Evolutionary conservation across 2,797 vertebrate genomes (phyloP).

Genomic region (Ciconia nigra): DNA sequence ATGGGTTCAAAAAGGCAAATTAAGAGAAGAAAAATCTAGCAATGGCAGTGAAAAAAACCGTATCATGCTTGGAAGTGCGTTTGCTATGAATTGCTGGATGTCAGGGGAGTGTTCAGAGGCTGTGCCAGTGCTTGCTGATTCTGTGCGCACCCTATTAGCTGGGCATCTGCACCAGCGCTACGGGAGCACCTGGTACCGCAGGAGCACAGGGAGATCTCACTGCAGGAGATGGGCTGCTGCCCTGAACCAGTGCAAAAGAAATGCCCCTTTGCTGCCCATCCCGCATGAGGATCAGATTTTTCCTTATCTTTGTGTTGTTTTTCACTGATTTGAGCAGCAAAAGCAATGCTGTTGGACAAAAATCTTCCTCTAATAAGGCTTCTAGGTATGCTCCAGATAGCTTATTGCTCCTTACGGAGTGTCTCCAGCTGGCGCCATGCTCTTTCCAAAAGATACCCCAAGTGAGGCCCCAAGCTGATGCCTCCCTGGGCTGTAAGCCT

Average conservation of each 20-base stretch:
- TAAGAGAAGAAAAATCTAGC: background rate
- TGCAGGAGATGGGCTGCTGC: background rate
- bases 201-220: background rate
- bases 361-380: background rate
- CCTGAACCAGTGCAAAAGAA: background rate
- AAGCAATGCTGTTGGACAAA: background rate
- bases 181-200: background rate
- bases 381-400: background rate
- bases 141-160: background rate
- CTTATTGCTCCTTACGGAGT: background rate
- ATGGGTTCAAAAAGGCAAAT: background rate
- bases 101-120: background rate
- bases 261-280: background rate
- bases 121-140: background rate
- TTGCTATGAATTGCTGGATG: background rate
- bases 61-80: background rate
- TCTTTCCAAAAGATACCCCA: background rate
- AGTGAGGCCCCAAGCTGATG: background rate
- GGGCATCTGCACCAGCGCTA: accelerated
- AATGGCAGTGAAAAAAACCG: accelerated
- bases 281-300: background rate
- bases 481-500: background rate
- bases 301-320: background rate
- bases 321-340: background rate
- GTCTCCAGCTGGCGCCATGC: background rate